Evolutionary conservation across 1,140 invertebrate genomes (phyloP).

Genomic region (Diorhabda sublineata): DNA sequence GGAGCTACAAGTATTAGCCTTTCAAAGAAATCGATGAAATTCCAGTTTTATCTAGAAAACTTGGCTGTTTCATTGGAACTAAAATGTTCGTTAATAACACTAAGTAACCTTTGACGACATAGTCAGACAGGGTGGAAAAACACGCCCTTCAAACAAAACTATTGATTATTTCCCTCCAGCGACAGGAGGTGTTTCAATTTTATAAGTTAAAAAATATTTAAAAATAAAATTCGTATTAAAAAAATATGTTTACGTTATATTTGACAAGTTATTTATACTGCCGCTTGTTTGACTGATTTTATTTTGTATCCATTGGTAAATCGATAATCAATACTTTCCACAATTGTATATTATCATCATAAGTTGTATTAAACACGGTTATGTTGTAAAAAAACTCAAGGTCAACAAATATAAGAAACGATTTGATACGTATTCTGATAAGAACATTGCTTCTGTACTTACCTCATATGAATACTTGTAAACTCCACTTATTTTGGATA

Average conservation of each 20-base stretch:
- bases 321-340: no score
- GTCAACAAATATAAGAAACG: no score
- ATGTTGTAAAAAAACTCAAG: no score
- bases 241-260: no score
- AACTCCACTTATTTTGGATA: conserved; percentile 23
- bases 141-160: not conserved
- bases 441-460: not conserved
- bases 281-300: no score
- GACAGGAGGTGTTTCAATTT: conserved; percentile 4
- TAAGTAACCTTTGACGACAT: not conserved
- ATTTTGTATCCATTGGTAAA: no score
- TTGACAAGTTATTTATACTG: no score
- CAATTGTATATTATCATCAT: no score
- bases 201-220: not conserved
- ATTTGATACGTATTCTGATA: no score
- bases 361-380: no score
- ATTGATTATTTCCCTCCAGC: conserved; percentile 4
- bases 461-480: conserved; percentile 34
- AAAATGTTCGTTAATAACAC: not conserved
- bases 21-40: not conserved
- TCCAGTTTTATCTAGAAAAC: not conserved
- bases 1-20: no score
- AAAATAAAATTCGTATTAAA: no score
- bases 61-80: not conserved
- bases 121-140: not conserved